Evolutionary conservation across 2,888 invertebrate genomes (phyloP), one percentile per base, ranked within the genome.

Genomic region (Beris chalybata): DNA sequence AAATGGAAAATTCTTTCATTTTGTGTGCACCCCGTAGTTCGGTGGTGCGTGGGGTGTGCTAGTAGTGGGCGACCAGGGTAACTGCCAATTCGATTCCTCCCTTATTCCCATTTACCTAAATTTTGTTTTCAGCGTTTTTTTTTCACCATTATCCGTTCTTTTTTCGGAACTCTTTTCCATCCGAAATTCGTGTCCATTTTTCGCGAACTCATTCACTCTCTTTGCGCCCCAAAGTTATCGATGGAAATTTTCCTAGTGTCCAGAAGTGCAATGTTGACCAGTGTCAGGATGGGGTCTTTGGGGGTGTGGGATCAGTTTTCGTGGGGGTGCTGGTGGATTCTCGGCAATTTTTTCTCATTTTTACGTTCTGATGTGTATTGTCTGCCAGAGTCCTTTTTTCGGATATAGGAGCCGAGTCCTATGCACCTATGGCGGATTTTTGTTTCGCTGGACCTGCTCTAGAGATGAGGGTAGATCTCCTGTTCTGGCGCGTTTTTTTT

Each of bases 1-100:
- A 69, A 69, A 69, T 69, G 67, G 64, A 67, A 69, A 67, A 69
- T 66, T 67, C 67, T 64, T 69, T 69, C 66, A 65, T 69, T 59
- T 69, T 50, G 43, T 56, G 47, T 45, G 13, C 30, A 43, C 22
- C 29, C 30, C 56, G 38, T 22, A 43, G 43, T 22, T 61, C 1
- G 48, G 48, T 6, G 48, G 48, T 48, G 48, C 48, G 29, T 50
- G 4, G 29, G 50, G n/a, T 6, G 5, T 48, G n/a, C 48, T 13
- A 11, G 5, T 15, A 22, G 22, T 22, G 22, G 22, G 22, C 22
- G 22, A 3, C 1, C 1, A 22, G 15, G 48, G 48, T 6, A n/a
- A 1, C 48, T 48, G n/a, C 48, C 48, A 48, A 5, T 6, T 13
- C 12, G 15, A 6, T 12, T 13, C 15, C 15, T 2, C 15, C 48